Evolutionary conservation across 1,140 invertebrate species (phyloP), one percentile per base, ranked within the genome.

Genomic region (Acyrthosiphon pisum): DNA sequence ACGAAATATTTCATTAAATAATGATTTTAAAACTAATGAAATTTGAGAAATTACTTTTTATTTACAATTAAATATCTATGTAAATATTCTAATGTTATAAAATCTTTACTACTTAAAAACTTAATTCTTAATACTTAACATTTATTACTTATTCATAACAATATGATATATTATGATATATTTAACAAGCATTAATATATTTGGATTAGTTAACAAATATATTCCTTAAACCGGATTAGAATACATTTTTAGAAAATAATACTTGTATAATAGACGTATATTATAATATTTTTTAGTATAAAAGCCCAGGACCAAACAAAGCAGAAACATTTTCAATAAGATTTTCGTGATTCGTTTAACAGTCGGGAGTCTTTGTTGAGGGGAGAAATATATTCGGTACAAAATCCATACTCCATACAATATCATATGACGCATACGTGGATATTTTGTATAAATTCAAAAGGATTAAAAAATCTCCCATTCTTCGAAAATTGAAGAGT

Each of bases 291-390:
- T 48, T 6, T 35, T 89, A 89, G 9, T n/a, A 87, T 87, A 37
- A 53, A 89, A 89, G 2, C 22, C n/a, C 8, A 14, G 20, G 48
- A 35, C 41, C 9, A 90, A 90, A 90, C 9, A 60, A 90, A 90
- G 53, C 53, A 41, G 60, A 35, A 44, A 1, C 3, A 41, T 41
- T 90, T 35, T 37, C n/a, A 22, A 90, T 60, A 90, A 41, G 53
- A 60, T 90, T 14, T 90, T 90, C 26, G 50, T 41, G 48, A 90
- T 60, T 90, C 11, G 23, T 60, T 90, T 2, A 88, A 60, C 88
- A 60, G 88, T 90, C 23, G 37, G 88, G 53, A 60, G 35, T 89
- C 88, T 90, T 60, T 41, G 41, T 60, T 60, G 20, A 90, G 4
- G 23, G 88, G 50, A 90, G 50, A 90, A 90, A 41, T 41, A 56